Evolutionary conservation across 2,113 vertebrate genomes (phyloP), one percentile per base, ranked within the genome.

Genomic region (Lophotis ruficrista): DNA sequence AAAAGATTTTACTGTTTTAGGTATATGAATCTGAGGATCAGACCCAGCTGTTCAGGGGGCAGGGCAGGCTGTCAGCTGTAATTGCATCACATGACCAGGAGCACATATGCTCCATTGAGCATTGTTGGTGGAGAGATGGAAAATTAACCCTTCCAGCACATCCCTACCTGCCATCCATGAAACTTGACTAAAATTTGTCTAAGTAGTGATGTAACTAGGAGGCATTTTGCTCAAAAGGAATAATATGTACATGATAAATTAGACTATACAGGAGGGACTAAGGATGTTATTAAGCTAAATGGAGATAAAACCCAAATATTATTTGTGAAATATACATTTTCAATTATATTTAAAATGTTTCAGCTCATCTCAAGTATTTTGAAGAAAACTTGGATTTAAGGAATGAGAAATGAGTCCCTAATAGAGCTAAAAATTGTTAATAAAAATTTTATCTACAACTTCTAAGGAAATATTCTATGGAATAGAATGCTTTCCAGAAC

Each of bases 11-110:
- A 85, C 7, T 48, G 80, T 77, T 95, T 93, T 92, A 90, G 92
- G 33, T 92, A 93, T 13, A 4, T 92, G 88, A 93, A 92, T 93
- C 83, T 87, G 90, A 94, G 80, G 83, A 89, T 94, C 90, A 96
- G 89, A 77, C 80, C 89, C 86, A 96, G 93, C 91, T 96, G 91
- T 95, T 97, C 93, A 87, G 81, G 56, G 89, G 80, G 92, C 77
- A 78, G 77, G 72, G 60, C 77, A 95, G 91, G 72, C 93, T 94
- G 95, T 96, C 94, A 96, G 83, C 77, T 96, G 87, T 95, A 96
- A 94, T 94, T 94, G 91, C 91, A 87, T 94, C 96, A 94, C 83
- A 94, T 95, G 95, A 96, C 80, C 87, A 94, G 56, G 78, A 94
- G 72, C 80, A 91, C 83, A 70, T 88, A 96, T 93, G 95, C 79